Conservation (phyloP, 2,888 invertebrate genomes). For the Drosophila anomelani region DNA sequence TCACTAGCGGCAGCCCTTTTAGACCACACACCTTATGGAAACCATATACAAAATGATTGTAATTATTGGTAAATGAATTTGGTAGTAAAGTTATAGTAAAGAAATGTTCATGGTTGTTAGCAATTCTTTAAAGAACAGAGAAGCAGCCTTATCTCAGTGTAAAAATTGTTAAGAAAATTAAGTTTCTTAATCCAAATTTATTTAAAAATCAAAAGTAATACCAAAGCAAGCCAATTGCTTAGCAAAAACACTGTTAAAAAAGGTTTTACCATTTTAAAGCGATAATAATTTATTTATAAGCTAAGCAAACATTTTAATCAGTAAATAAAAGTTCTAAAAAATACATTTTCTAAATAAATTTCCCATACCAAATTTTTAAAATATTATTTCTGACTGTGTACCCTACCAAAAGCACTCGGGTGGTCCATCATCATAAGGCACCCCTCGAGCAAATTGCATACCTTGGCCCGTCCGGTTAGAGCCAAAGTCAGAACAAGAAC, state of each 20-base stretch:
- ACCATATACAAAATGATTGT: background rate
- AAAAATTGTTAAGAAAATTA: background rate
- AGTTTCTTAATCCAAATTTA: background rate
- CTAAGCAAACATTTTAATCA: background rate
- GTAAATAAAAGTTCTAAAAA: background rate
- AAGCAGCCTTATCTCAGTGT: background rate
- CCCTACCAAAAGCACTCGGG: constrained; percentile 43
- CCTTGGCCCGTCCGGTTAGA: constrained; percentile 30
- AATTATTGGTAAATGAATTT: constrained; percentile 1
- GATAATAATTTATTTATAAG: background rate
- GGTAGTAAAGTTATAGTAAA: background rate
- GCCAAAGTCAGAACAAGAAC: constrained; percentile 38
- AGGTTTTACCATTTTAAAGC: rapidly evolving
- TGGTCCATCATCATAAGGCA: constrained; percentile 57
- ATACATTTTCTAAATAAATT: background rate
- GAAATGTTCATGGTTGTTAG: background rate
- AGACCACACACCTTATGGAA: background rate
- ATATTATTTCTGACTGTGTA: background rate
- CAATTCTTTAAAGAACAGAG: background rate
- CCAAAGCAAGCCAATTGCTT: rapidly evolving
- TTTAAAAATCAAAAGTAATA: background rate
- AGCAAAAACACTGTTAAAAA: background rate
- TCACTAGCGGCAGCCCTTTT: constrained; percentile 29
- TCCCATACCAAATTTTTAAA: rapidly evolving
- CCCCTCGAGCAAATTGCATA: constrained; percentile 70